These are phyloP conservation scores for Amazonetta brasiliensis DNA, from an alignment of 2,797 vertebrate species.

Conservation along the genomic window DNA sequence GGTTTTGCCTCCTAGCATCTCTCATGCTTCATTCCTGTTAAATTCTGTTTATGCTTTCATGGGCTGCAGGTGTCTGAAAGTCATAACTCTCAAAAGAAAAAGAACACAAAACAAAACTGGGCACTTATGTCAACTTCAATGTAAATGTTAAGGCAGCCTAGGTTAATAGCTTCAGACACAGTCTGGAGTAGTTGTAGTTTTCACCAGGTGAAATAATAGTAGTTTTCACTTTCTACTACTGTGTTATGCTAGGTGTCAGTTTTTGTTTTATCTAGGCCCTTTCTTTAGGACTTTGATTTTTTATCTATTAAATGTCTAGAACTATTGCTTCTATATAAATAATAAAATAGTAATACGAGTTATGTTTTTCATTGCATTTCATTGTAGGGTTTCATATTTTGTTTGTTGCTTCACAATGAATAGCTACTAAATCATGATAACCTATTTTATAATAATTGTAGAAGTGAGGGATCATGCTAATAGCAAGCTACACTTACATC, in stretches of 20 bases:
- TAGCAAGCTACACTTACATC: neutral
- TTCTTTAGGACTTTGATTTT: neutral
- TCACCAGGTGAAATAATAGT: neutral
- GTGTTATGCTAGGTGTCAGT: neutral
- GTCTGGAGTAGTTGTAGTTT: neutral
- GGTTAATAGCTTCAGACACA: neutral
- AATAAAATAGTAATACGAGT: conserved; percentile 3
- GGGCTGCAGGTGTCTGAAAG: neutral
- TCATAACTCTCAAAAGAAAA: neutral
- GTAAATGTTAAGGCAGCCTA: neutral
- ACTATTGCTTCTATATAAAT: neutral
- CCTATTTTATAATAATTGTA: neutral
- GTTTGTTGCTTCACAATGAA: conserved; percentile 41
- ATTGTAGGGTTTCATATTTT: neutral
- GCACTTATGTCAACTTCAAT: neutral
- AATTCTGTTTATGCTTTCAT: neutral
- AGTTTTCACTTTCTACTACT: neutral
- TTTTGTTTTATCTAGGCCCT: neutral
- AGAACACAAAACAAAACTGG: neutral
- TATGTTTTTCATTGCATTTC: neutral
- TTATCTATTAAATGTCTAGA: neutral
- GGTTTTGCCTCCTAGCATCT: neutral
- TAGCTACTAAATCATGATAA: conserved; percentile 20
- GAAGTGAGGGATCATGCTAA: neutral
- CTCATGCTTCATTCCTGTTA: neutral